These are phyloP conservation scores for Philotrypesis tridentata DNA, from an alignment of 1,140 invertebrate species.

Conservation along the genomic window DNA sequence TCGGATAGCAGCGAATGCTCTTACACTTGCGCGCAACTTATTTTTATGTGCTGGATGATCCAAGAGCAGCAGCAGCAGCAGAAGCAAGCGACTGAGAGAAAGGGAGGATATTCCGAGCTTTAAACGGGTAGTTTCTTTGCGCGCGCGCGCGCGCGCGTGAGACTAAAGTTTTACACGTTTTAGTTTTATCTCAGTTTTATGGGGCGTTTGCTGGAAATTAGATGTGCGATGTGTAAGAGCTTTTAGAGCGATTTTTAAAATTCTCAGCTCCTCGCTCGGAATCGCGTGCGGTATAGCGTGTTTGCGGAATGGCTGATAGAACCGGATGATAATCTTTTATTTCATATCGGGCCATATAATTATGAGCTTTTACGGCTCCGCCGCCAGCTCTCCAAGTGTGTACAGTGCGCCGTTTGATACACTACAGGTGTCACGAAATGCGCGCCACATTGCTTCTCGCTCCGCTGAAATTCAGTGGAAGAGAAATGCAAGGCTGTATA, in stretches of 20 bases:
- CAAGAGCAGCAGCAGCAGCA: too few relatives aligned
- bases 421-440: neutral
- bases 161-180: constrained; percentile 9
- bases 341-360: neutral
- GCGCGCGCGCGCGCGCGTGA: neutral
- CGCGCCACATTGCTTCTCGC: too few relatives aligned
- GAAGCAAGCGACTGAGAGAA: neutral
- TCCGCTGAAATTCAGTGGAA: too few relatives aligned
- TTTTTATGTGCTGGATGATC: constrained; percentile 23
- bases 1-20: neutral
- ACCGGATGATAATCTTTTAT: neutral
- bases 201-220: constrained; percentile 16
- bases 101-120: neutral
- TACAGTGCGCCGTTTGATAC: too few relatives aligned
- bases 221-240: constrained; percentile 23
- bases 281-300: neutral
- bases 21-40: neutral
- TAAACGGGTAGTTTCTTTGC: neutral
- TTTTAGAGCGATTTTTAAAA: constrained; percentile 4
- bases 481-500: too few relatives aligned
- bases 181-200: constrained; percentile 29
- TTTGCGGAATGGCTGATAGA: neutral
- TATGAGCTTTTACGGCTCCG: neutral
- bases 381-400: too few relatives aligned
- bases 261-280: neutral